Conservation (phyloP, 2,888 invertebrate genomes). For the Nomada ruficornis region DNA sequence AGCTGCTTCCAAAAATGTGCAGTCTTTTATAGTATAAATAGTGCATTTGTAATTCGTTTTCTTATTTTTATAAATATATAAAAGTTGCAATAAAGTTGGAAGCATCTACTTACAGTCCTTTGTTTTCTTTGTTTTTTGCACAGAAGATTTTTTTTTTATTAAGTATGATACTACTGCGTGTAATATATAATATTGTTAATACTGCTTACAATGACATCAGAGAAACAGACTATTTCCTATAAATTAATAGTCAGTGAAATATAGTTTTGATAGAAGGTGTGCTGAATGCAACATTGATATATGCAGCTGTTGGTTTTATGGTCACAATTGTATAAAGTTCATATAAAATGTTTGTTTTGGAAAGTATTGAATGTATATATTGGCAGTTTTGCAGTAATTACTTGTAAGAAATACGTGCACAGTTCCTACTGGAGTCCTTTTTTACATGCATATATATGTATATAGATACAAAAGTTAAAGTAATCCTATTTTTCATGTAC, state of each 20-base stretch:
- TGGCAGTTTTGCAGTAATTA: constrained; percentile 46
- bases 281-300: constrained; percentile 39
- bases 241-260: constrained; percentile 33
- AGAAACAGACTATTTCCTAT: constrained; percentile 41
- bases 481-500: constrained; percentile 44
- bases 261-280: constrained; percentile 32
- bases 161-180: constrained; percentile 19
- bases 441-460: constrained; percentile 32
- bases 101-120: constrained; percentile 25
- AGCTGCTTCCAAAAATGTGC: constrained; percentile 45
- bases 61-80: constrained; percentile 52
- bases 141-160: constrained; percentile 34
- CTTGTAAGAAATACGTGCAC: constrained; percentile 48
- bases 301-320: constrained; percentile 42
- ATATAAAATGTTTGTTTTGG: constrained; percentile 61
- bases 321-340: constrained; percentile 57
- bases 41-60: constrained; percentile 36
- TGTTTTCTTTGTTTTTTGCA: constrained; percentile 19
- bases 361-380: constrained; percentile 43
- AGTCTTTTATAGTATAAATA: constrained; percentile 50
- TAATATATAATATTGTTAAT: constrained; percentile 45
- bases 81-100: constrained; percentile 45
- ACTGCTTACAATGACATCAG: constrained; percentile 41
- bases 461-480: constrained; percentile 38
- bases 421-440: constrained; percentile 36